Evolutionary conservation across 2,888 invertebrate genomes (phyloP), one percentile per base, ranked within the genome.

Genomic region (Heteromyza rotundicornis): DNA sequence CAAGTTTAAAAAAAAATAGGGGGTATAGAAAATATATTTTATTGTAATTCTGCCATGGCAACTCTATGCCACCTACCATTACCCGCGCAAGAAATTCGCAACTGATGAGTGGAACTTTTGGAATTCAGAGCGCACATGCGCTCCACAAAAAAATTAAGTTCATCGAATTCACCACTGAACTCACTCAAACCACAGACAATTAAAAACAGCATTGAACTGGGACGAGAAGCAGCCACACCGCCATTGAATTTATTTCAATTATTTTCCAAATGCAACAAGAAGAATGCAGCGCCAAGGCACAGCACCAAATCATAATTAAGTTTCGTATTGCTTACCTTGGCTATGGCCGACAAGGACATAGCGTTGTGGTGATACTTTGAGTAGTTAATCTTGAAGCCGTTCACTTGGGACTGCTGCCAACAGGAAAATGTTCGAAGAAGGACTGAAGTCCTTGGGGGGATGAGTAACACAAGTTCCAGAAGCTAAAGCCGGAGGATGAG

Each of bases 351-450:
- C 64, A 83, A 78, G 78, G 83, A 87, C 85, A 86, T 86, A 82
- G 86, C 86, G 79, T 86, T 87, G 85, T 87, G 87, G 82, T 87
- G 87, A 82, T 88, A 88, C 86, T 88, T 88, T 73, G 86, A 86
- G 83, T 86, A 88, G 84, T 85, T 87, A 87, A 88, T 88, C 86
- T 88, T 88, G 87, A 77, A 76, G 82, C 80, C 80, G 80, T 82
- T 80, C 69, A 65, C 23, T 50, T 7, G 62, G 62, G 62, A 66
- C 70, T 64, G n/a, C n/a, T n/a, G 59, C 62, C 64, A 70, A 74
- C 67, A 64, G 61, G 57, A 53, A 47, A 3, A 19, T 3, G 7
- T 47, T 47, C 40, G 47, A 8, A 14, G 40, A 8, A 17, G 47
- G 47, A 47, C 40, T 47, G 17, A 47, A 40, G n/a, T 40, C 40